Conservation (phyloP, 2,888 invertebrate genomes). For the Spicauda simplicius region DNA sequence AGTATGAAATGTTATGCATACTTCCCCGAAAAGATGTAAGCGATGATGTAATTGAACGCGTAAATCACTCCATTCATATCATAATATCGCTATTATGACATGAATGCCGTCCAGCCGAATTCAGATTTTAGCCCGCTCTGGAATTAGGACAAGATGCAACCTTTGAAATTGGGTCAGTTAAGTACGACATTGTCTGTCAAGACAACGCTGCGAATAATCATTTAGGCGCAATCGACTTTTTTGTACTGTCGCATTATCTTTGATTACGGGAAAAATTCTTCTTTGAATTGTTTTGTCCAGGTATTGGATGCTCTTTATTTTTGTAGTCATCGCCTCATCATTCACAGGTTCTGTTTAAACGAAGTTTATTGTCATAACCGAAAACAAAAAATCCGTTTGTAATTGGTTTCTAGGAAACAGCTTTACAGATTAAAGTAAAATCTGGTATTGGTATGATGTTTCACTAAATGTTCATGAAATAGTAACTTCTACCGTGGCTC, state of each 20-base stretch:
- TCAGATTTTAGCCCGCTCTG: slow-evolving; percentile 55
- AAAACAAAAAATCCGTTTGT: no score
- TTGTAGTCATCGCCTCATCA: not conserved
- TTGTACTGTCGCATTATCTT: slow-evolving; percentile 28
- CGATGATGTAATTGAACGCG: slow-evolving; percentile 15
- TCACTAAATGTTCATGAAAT: no score
- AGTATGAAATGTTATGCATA: not conserved
- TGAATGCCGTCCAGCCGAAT: slow-evolving; percentile 38
- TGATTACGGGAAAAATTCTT: slow-evolving; percentile 27
- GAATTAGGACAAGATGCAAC: slow-evolving; percentile 74
- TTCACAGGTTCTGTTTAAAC: not conserved
- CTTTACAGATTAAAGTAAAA: no score
- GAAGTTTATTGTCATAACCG: not conserved
- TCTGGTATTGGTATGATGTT: no score
- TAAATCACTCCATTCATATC: slow-evolving; percentile 25
- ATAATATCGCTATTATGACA: slow-evolving; percentile 19
- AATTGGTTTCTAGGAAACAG: no score
- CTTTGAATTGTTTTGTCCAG: slow-evolving; percentile 15
- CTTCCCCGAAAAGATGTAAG: slow-evolving; percentile 5
- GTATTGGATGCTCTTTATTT: slow-evolving; percentile 23
- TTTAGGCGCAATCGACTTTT: slow-evolving; percentile 36
- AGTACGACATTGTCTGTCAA: slow-evolving; percentile 56
- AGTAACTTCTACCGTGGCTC: no score
- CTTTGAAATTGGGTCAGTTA: slow-evolving; percentile 72
- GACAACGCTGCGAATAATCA: slow-evolving; percentile 43